Evolutionary conservation across 2,888 invertebrate species (phyloP).

Genomic region (Selenia dentaria): DNA sequence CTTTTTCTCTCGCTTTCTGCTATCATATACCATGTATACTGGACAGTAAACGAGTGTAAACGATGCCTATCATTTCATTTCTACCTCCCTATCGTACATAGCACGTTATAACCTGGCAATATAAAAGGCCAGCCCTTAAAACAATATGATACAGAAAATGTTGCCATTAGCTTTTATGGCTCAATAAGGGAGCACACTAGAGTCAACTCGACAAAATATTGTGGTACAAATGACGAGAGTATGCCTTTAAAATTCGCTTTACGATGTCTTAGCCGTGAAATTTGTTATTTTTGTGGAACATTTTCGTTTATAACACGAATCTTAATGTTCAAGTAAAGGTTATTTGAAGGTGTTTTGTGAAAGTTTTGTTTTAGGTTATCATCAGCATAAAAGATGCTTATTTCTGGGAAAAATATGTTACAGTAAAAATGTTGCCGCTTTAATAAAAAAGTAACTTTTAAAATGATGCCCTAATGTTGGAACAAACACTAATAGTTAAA

Average conservation of each 20-base stretch:
- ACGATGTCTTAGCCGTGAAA: slow-evolving; percentile 19
- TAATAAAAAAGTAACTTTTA: too few species aligned
- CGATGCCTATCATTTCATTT: slow-evolving; percentile 26
- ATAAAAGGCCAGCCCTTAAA: slow-evolving; percentile 48
- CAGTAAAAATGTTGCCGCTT: too few species aligned
- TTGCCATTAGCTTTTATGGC: slow-evolving; percentile 58
- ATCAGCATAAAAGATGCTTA: too few species aligned
- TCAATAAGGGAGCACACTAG: slow-evolving; percentile 43
- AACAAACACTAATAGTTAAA: too few species aligned
- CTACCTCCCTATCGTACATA: slow-evolving; percentile 39
- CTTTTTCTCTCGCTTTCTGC: too few species aligned
- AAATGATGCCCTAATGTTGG: too few species aligned
- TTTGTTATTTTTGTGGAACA: slow-evolving; percentile 21
- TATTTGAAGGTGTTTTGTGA: neutral
- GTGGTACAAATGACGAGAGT: slow-evolving; percentile 39
- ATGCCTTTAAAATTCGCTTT: slow-evolving; percentile 28
- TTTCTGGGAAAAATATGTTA: too few species aligned
- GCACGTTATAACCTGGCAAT: slow-evolving; percentile 36
- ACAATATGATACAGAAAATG: slow-evolving; percentile 60
- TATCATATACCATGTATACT: too few species aligned
- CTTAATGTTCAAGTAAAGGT: slow-evolving; percentile 16
- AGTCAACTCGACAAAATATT: slow-evolving; percentile 41
- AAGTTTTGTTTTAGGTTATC: slow-evolving; percentile 6
- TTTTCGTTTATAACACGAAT: slow-evolving; percentile 15
- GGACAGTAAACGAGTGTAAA: slow-evolving; percentile 16